phyloP scores from a whole-genome alignment of 2,888 invertebrate species.

The Sarcophaga variegata region DNA sequence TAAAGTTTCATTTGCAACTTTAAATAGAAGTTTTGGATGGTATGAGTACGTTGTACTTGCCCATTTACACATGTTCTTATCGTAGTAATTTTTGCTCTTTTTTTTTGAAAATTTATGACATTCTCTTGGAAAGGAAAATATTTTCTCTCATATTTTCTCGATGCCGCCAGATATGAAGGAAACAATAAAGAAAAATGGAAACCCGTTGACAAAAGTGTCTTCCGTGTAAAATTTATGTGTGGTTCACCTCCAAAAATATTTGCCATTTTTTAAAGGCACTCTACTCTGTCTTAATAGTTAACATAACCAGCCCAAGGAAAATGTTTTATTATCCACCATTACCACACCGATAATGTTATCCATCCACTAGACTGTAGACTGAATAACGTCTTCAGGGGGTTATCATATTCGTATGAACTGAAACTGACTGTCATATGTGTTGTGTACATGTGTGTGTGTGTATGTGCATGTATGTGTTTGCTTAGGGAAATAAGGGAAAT shows the following conservation, averaged over 20 bases:
- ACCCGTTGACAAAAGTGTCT: constrained; percentile 47
- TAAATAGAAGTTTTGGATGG: too few species aligned
- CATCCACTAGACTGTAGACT: not conserved
- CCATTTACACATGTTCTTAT: constrained; percentile 12
- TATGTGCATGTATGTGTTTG: not conserved
- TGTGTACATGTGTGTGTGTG: not conserved
- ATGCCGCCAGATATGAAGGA: constrained; percentile 50
- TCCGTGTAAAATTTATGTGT: constrained; percentile 62
- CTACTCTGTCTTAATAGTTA: constrained; percentile 24
- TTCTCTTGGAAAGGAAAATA: constrained; percentile 40
- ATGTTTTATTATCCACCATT: constrained; percentile 53
- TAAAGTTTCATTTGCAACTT: not conserved
- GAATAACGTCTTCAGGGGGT: too few species aligned
- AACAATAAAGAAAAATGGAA: constrained; percentile 22
- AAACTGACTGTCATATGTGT: not conserved
- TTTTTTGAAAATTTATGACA: constrained; percentile 33
- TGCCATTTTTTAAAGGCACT: constrained; percentile 47
- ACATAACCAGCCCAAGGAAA: constrained; percentile 28
- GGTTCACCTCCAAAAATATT: constrained; percentile 66
- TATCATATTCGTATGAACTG: too few species aligned
- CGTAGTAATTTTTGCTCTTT: constrained; percentile 42
- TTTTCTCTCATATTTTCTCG: constrained; percentile 39
- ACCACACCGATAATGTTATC: not conserved
- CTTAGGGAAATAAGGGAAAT: constrained; percentile 36
- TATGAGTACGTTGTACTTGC: too few species aligned